A percentile compares a stretch with the other conserved stretches of the same genome.
Evolutionary conservation across 2,113 vertebrate genomes (phyloP).

Genomic region (Tyrannus savana): DNA sequence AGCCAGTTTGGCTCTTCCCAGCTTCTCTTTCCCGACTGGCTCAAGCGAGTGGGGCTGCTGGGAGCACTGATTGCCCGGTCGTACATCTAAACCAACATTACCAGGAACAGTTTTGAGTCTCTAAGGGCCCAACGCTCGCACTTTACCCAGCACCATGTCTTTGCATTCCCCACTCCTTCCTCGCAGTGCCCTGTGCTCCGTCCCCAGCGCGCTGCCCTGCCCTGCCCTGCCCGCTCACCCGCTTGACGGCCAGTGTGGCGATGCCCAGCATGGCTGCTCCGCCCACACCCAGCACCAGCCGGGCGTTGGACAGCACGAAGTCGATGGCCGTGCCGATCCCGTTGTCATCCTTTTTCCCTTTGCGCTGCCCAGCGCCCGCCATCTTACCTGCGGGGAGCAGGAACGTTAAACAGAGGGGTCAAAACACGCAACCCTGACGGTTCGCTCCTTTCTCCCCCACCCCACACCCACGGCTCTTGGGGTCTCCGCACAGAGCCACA

Average conservation of each 20-base stretch:
- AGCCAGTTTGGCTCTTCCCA: conserved; percentile 98
- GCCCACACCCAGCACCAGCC: conserved; percentile 95
- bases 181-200: neutral
- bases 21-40: conserved; percentile 87
- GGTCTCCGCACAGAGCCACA: accelerated
- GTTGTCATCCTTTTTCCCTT: conserved; percentile 93
- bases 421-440: accelerated
- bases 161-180: neutral
- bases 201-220: neutral
- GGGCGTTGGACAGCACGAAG: conserved; percentile 96
- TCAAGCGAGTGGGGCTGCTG: conserved; percentile 91
- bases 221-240: conserved; percentile 67
- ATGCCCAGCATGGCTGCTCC: conserved; percentile 98
- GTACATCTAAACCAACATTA: conserved; percentile 84
- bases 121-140: accelerated
- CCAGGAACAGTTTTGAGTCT: neutral
- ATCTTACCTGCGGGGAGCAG: conserved; percentile 68
- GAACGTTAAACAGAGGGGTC: neutral
- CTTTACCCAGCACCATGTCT: accelerated
- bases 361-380: conserved; percentile 90
- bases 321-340: conserved; percentile 94
- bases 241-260: conserved; percentile 92
- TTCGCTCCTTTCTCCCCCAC: neutral
- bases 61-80: conserved; percentile 94
- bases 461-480: accelerated